A percentile compares a stretch with the other conserved stretches of the same genome.
phyloP scores from a whole-genome alignment of 2,888 invertebrate genomes.

The Morpho helenor region DNA sequence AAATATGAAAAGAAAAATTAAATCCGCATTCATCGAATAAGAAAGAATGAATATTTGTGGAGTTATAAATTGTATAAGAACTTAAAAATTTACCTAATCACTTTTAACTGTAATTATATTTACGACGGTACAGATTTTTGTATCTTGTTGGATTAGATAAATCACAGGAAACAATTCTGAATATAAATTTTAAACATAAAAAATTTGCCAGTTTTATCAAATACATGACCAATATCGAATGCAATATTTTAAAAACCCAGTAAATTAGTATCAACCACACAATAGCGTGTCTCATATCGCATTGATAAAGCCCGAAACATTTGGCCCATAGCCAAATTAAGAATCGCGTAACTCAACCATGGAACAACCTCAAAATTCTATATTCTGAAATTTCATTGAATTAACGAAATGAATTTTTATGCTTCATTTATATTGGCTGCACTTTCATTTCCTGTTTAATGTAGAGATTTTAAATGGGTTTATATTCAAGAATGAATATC shows the following conservation, averaged over 20 bases:
- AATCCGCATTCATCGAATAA: no score
- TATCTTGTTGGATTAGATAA: no score
- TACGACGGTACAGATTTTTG: no score
- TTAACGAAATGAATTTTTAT: slow-evolving; percentile 25
- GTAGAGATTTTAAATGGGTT: neutral
- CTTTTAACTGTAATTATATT: no score
- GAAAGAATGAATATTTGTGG: no score
- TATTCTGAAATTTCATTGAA: slow-evolving; percentile 24
- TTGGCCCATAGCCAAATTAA: slow-evolving; percentile 26
- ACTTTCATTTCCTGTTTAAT: slow-evolving; percentile 9
- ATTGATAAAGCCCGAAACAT: slow-evolving; percentile 27
- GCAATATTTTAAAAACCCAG: slow-evolving; percentile 26
- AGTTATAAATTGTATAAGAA: no score
- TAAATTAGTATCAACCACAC: slow-evolving; percentile 26
- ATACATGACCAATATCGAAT: slow-evolving; percentile 15
- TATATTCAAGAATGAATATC: neutral
- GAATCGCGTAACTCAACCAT: slow-evolving; percentile 28
- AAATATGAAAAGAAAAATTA: no score
- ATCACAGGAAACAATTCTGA: no score
- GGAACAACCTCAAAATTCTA: slow-evolving; percentile 25
- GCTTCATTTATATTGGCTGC: slow-evolving; percentile 16
- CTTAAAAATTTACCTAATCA: no score
- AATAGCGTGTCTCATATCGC: slow-evolving; percentile 26
- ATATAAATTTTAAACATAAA: neutral
- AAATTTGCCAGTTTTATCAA: slow-evolving; percentile 5